A percentile compares a stretch with the other conserved stretches of the same genome.
These are phyloP conservation scores for Diabrotica undecimpunctata DNA, from an alignment of 1,140 invertebrate species.

Conservation along the genomic window DNA sequence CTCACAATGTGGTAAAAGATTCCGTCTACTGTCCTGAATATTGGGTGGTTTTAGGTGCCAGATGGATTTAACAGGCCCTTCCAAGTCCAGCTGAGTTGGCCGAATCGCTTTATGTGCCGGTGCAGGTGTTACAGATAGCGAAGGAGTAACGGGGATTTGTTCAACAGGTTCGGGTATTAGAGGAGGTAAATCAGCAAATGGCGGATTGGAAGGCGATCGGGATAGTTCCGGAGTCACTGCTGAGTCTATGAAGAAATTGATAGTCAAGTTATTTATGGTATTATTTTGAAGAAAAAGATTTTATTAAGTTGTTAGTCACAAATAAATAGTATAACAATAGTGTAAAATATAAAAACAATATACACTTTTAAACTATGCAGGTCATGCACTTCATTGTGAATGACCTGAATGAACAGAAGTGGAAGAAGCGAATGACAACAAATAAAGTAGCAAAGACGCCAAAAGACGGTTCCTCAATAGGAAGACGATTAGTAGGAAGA, in stretches of 20 bases:
- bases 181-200: slow-evolving; percentile 30
- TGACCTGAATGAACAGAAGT: too few relatives aligned
- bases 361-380: too few relatives aligned
- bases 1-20: slow-evolving; percentile 37
- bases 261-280: neutral
- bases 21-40: slow-evolving; percentile 24
- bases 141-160: slow-evolving; percentile 33
- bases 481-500: too few relatives aligned
- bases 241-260: neutral
- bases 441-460: too few relatives aligned
- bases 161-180: slow-evolving; percentile 42
- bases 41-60: slow-evolving; percentile 42
- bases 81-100: slow-evolving; percentile 43
- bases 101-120: slow-evolving; percentile 36
- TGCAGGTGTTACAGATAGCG: slow-evolving; percentile 36
- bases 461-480: too few relatives aligned
- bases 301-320: too few relatives aligned
- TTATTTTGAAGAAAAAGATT: neutral
- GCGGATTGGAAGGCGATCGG: neutral
- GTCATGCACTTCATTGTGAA: too few relatives aligned
- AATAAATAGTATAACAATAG: neutral
- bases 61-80: slow-evolving; percentile 44
- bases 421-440: too few relatives aligned
- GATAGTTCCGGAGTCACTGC: neutral
- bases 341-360: too few relatives aligned